Conservation (phyloP, 2,113 vertebrate species). For the Pogona vitticeps region DNA sequence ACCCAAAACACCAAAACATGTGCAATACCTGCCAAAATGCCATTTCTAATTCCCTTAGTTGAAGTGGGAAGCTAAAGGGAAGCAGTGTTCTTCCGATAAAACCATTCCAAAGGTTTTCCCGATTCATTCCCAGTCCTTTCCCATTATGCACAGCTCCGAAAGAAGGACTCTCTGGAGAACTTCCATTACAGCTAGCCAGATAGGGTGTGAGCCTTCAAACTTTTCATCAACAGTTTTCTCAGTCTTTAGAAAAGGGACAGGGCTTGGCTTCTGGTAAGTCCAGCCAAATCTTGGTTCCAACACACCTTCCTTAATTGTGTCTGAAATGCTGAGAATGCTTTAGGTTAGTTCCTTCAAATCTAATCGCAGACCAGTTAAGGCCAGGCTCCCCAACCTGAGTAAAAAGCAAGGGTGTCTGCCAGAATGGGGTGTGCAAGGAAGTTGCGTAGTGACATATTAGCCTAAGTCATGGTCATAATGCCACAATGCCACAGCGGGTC, state of each 20-base stretch:
- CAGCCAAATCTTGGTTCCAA: conserved; percentile 36
- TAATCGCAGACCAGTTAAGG: neutral
- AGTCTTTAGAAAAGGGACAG: conserved; percentile 47
- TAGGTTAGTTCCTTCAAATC: conserved; percentile 50
- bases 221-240: conserved; percentile 54
- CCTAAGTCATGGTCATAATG: no score
- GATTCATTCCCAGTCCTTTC: conserved; percentile 59
- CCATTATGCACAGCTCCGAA: conserved; percentile 40
- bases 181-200: conserved; percentile 59
- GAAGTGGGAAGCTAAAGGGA: conserved; percentile 63
- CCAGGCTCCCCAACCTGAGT: neutral
- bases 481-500: no score
- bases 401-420: no score
- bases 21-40: conserved; percentile 59
- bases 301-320: conserved; percentile 6
- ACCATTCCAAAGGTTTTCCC: conserved; percentile 59
- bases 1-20: no score
- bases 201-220: conserved; percentile 52
- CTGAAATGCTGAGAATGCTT: conserved; percentile 47
- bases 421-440: no score
- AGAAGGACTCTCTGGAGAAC: conserved; percentile 49
- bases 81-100: conserved; percentile 62
- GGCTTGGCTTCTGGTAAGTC: conserved; percentile 26
- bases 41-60: conserved; percentile 69
- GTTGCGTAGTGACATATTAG: no score